Conservation (phyloP, 2,113 vertebrate species). For the Gambusia holbrooki region DNA sequence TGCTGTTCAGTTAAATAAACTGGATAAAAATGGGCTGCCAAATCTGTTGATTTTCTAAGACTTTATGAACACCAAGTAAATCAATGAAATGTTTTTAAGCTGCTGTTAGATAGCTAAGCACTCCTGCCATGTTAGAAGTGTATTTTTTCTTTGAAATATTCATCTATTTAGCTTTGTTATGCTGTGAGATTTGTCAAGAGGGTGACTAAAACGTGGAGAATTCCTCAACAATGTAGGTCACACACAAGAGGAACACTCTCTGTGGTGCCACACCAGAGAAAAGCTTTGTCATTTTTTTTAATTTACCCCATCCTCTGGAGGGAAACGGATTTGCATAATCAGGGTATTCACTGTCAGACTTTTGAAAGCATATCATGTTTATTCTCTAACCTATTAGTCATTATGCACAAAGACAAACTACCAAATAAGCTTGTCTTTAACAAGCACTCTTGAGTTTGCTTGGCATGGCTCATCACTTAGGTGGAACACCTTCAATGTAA, state of each 20-base stretch:
- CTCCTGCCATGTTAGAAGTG: not conserved
- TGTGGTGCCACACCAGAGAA: conserved; percentile 36
- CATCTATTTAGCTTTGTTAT: conserved; percentile 26
- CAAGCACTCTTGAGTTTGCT: conserved; percentile 40
- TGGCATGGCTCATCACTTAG: conserved; percentile 32
- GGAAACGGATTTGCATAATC: conserved; percentile 70
- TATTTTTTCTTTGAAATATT: conserved; percentile 15
- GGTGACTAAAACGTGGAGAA: conserved; percentile 36
- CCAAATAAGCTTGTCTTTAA: conserved; percentile 49
- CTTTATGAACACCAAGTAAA: not conserved
- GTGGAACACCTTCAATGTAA: conserved; percentile 29
- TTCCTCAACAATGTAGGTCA: conserved; percentile 66
- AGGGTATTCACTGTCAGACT: conserved; percentile 67
- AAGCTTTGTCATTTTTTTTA: conserved; percentile 62
- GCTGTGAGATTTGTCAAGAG: conserved; percentile 42
- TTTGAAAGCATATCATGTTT: conserved; percentile 65
- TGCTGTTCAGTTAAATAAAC: too few species aligned
- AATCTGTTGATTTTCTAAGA: not conserved
- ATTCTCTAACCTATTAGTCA: conserved; percentile 66
- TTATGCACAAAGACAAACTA: conserved; percentile 53
- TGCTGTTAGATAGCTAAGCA: conserved; percentile 1
- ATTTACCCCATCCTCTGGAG: conserved; percentile 43
- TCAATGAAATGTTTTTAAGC: conserved; percentile 1
- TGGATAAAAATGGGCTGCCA: too few species aligned
- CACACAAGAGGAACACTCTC: conserved; percentile 27